Evolutionary conservation across 2,888 invertebrate genomes (phyloP).

Genomic region (Melinopterus prodromus): DNA sequence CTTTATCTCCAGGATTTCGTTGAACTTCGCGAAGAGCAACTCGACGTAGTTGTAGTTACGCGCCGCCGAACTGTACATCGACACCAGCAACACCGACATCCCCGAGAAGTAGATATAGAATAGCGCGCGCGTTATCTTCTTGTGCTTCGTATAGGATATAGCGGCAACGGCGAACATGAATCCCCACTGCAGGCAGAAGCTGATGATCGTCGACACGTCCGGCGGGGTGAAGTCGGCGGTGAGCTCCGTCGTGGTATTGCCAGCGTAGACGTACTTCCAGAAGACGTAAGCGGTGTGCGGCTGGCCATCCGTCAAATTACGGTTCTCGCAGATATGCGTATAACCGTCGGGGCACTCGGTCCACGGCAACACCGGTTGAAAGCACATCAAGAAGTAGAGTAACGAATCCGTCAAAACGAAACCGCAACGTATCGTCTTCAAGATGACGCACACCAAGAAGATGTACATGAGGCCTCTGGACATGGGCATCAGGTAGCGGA

Average conservation of each 20-base stretch:
- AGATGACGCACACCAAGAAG: slow-evolving; percentile 31
- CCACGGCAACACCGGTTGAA: slow-evolving; percentile 37
- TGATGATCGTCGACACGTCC: background rate
- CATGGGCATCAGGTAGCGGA: slow-evolving; percentile 37
- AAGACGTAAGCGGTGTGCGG: slow-evolving; percentile 30
- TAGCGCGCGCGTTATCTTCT: background rate
- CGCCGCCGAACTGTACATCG: background rate
- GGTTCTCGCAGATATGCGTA: slow-evolving; percentile 26
- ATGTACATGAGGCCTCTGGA: slow-evolving; percentile 32
- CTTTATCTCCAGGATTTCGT: background rate
- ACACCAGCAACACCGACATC: background rate
- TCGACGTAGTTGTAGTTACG: no score
- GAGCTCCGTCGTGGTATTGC: background rate
- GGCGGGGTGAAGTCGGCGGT: background rate
- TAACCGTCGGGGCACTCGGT: slow-evolving; percentile 34
- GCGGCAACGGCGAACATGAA: background rate
- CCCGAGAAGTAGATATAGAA: background rate
- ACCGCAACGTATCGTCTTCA: slow-evolving; percentile 32
- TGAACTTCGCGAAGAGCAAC: background rate
- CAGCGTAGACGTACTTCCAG: slow-evolving; percentile 33
- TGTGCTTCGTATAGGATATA: background rate
- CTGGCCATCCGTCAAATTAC: slow-evolving; percentile 6
- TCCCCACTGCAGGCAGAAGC: slow-evolving; percentile 15
- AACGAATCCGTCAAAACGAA: slow-evolving; percentile 35
- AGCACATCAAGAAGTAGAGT: slow-evolving; percentile 37